These are phyloP conservation scores for Lithosia quadra DNA, from an alignment of 2,888 invertebrate species.

Conservation along the genomic window DNA sequence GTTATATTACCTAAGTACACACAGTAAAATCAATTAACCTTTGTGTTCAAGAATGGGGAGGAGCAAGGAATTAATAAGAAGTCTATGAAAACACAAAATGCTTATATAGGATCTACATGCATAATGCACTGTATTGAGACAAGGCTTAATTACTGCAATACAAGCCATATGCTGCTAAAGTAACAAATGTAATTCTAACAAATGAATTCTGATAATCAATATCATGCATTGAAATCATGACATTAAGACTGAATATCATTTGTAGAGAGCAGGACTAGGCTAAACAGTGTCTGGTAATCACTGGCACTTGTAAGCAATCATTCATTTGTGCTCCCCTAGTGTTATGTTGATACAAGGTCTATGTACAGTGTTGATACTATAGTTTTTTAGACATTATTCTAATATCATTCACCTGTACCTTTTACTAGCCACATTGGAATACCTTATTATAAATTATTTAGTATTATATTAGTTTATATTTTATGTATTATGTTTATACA, in stretches of 20 bases:
- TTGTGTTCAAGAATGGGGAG: neutral
- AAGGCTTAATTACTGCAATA: slow-evolving; percentile 21
- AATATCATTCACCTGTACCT: neutral
- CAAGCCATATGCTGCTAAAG: slow-evolving; percentile 16
- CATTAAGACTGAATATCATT: slow-evolving; percentile 32
- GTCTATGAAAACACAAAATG: neutral
- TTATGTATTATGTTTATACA: neutral
- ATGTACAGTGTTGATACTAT: slow-evolving; percentile 30
- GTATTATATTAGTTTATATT: too few species aligned
- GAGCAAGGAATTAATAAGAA: neutral
- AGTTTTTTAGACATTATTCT: slow-evolving; percentile 11
- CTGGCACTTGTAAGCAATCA: slow-evolving; percentile 83
- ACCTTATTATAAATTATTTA: neutral
- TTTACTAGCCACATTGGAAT: neutral
- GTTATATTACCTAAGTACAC: neutral
- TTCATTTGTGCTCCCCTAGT: slow-evolving; percentile 75
- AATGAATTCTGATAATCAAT: slow-evolving; percentile 4
- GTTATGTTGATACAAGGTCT: slow-evolving; percentile 40
- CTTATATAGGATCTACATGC: slow-evolving; percentile 3
- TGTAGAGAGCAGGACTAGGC: slow-evolving; percentile 31
- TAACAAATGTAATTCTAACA: slow-evolving; percentile 16
- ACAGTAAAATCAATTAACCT: neutral
- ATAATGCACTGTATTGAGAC: neutral
- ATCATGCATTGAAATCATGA: slow-evolving; percentile 17
- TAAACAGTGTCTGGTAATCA: slow-evolving; percentile 63